Percentiles rank a stretch among this genome's conserved stretches.
These are phyloP conservation scores for Spermophilus dauricus DNA, from an alignment of 2,113 vertebrate genomes.

Conservation along the genomic window DNA sequence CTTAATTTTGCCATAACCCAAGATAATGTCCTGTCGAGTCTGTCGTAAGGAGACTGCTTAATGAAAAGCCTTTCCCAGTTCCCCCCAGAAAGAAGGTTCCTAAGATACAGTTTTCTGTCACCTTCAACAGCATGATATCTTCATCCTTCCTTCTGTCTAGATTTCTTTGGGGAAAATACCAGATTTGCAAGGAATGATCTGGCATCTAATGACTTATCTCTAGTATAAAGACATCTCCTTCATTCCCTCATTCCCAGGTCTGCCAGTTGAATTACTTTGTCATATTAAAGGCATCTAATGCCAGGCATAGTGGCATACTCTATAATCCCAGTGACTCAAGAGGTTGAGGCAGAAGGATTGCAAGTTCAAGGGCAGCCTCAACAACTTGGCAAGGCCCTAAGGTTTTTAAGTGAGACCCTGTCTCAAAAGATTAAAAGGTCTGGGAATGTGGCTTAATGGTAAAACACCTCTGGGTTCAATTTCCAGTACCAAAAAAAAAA, in stretches of 20 bases:
- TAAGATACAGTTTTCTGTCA: neutral
- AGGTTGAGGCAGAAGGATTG: no score
- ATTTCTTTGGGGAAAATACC: neutral
- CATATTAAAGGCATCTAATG: neutral
- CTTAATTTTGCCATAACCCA: neutral
- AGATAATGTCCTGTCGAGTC: neutral
- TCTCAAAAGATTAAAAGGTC: no score
- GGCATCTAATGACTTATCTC: neutral
- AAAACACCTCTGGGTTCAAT: no score
- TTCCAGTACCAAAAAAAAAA: no score
- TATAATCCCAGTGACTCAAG: no score
- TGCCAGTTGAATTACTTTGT: neutral
- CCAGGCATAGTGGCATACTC: no score
- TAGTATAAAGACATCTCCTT: neutral
- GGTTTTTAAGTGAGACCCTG: no score
- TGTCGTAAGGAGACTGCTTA: neutral
- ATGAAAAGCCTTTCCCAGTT: neutral
- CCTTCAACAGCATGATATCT: slow-evolving; percentile 7
- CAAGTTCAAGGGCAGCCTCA: no score
- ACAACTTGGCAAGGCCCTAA: no score
- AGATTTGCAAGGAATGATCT: neutral
- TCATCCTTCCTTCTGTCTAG: neutral
- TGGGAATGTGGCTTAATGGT: no score
- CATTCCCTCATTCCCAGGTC: neutral
- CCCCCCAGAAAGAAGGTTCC: neutral